Evolutionary conservation across 2,797 vertebrate genomes (phyloP).

Genomic region (Argyrosomus regius): DNA sequence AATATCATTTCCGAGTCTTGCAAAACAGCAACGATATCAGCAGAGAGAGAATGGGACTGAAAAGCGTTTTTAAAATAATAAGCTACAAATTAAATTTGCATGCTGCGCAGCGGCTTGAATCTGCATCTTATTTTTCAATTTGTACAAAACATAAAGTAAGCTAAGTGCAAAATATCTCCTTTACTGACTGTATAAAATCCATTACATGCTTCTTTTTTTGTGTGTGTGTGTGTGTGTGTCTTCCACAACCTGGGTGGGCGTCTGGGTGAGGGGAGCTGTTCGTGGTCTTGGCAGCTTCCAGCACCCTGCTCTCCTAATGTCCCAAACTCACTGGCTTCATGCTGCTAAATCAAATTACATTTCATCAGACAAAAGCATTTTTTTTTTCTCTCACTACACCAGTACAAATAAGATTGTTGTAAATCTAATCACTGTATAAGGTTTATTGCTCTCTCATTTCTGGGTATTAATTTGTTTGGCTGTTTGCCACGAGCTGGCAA

Average conservation of each 20-base stretch:
- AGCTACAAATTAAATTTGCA: slow-evolving; percentile 53
- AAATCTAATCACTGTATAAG: slow-evolving; percentile 74
- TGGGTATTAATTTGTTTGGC: slow-evolving; percentile 65
- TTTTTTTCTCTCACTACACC: slow-evolving; percentile 51
- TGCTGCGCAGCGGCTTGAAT: slow-evolving; percentile 15
- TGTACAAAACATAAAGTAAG: slow-evolving; percentile 49
- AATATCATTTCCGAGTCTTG: neutral
- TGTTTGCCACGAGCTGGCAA: slow-evolving; percentile 48
- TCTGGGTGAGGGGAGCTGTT: slow-evolving; percentile 47
- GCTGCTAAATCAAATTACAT: slow-evolving; percentile 78
- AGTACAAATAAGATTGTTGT: slow-evolving; percentile 75
- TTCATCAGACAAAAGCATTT: slow-evolving; percentile 76
- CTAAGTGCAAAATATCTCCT: slow-evolving; percentile 50
- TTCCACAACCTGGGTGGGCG: slow-evolving; percentile 52
- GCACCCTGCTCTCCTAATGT: slow-evolving; percentile 52
- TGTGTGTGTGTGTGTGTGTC: neutral
- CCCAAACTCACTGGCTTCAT: slow-evolving; percentile 62
- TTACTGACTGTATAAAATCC: slow-evolving; percentile 54
- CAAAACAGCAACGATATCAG: neutral
- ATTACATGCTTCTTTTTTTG: slow-evolving; percentile 27
- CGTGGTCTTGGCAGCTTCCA: slow-evolving; percentile 59
- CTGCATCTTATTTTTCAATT: slow-evolving; percentile 57
- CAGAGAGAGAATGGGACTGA: neutral
- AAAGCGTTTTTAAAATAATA: slow-evolving; percentile 42
- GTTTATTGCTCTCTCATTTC: slow-evolving; percentile 73